Base-by-base conservation (phyloP, 2,888 invertebrate species). In the Drosophila testacea region DNA sequence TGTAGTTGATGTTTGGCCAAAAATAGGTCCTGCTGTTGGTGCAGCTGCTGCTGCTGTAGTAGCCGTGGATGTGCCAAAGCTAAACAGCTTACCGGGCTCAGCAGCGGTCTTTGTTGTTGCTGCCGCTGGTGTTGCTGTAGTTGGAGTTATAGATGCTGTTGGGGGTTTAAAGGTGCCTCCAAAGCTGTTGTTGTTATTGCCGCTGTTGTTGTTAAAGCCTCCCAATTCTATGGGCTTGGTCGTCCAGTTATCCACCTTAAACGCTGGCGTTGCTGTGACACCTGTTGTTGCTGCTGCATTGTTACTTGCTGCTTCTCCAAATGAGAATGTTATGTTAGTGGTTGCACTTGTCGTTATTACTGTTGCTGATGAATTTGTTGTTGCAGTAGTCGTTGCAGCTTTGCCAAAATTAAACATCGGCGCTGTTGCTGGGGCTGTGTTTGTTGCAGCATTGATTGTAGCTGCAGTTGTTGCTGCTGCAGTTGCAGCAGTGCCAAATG, bases 391-490 rank as follows among this genome's bases (percentile, higher is more conserved):
- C 38, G 63, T 48, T 52, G 30, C 28, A 36, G 52, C 50, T 42
- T 57, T 67, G 1, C 66, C 67, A 38, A 69, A 64, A 10, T 54
- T 6, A 30, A 79, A 70, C n/a, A 64, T 48, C 46, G 77, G 5
- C 7, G 69, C 36, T 32, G 57, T 46, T 4, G 78, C 22, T 47
- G 68, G 9, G 9, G 50, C 27, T 42, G 52, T 22, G 32, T 50
- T 47, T 6, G 39, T 4, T 36, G 36, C 7, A 7, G 16, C 1
- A 39, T 30, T 4, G 13, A 50, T 7, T n/a, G 50, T 16, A 42
- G 50, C 22, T 44, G 57, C 10, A 46, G 44, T 32, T 34, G 39
- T 22, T 54, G 57, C 27, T 59, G 54, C 1, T 32, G 52, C 7
- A 32, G 56, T 36, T 27, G 66, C 44, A 16, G 22, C 51, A 56